Evolutionary conservation across 2,113 vertebrate genomes (phyloP), one percentile per base, ranked within the genome.

Genomic region (Malurus elegans): DNA sequence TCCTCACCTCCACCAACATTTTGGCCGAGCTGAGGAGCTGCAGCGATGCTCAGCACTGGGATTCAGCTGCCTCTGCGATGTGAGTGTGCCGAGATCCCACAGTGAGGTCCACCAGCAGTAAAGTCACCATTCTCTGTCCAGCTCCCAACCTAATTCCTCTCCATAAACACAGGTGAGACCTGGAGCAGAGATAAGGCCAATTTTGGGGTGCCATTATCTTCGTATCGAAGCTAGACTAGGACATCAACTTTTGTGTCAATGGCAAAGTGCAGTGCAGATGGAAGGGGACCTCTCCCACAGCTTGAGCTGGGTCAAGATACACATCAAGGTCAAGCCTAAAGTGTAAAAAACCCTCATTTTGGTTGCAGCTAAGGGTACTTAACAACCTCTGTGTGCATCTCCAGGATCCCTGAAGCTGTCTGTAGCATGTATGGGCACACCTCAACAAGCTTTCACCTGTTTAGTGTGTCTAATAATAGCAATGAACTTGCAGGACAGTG

Each of bases 401-500:
- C 34, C n/a, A 74, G 71, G 34, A 51, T 73, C 67, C 20, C 51
- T 64, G 38, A 88, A 93, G 44, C 21, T 40, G 14, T 26, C 34
- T 45, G 40, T 53, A 34, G 45, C 40, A 26, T n/a, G 57, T 36
- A 26, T 65, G 36, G 57, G 61, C 10, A 10, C 61, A 85, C n/a
- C 65, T 72, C 57, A 79, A 75, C 4, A 18, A 88, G 73, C 45
- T 93, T 93, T 93, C 74, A 84, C 84, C 76, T 93, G 69, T 65
- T 79, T 36, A 64, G 19, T 5, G 1, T 38, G 80, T 69, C 91
- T 95, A 95, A 95, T 81, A 92, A 93, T 92, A 97, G 73, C 69
- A 60, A 20, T 71, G 83, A 92, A 71, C 65, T 95, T 38, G 51
- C 2, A 5, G 78, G 61, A 74, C 32, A 53, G 60, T 42, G 48